Conservation (phyloP, 2,113 vertebrate species). For the Pitta sordida region DNA sequence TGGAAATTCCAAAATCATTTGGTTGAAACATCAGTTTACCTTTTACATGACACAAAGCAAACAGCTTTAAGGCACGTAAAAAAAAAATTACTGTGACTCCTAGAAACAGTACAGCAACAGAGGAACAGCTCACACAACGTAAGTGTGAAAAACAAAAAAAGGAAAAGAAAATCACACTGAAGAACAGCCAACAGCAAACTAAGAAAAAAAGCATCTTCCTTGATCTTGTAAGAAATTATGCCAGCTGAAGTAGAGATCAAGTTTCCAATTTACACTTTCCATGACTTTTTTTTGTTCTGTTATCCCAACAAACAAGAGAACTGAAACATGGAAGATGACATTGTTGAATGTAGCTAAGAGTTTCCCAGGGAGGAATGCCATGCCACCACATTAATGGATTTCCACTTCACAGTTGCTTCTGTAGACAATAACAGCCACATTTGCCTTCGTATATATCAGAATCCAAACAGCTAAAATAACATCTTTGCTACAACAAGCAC, state of each 20-base stretch:
- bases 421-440: neutral
- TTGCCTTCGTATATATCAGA: neutral
- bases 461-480: neutral
- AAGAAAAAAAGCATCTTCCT: neutral
- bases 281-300: neutral
- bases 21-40: neutral
- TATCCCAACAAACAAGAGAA: neutral
- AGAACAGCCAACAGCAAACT: neutral
- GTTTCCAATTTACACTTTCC: constrained; percentile 23
- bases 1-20: neutral
- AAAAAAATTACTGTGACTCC: neutral
- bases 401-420: neutral
- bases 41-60: neutral
- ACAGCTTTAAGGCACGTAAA: neutral
- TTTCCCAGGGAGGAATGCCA: neutral
- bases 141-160: neutral
- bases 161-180: neutral
- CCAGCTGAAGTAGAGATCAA: constrained; percentile 19
- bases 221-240: neutral
- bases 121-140: neutral
- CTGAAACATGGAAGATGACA: neutral
- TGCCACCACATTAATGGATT: neutral
- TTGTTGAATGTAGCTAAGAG: neutral
- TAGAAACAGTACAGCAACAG: neutral
- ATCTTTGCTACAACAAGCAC: neutral